A percentile compares a stretch with the other conserved stretches of the same genome.
These are phyloP conservation scores for Zygogramma bicolorata DNA, from an alignment of 2,888 invertebrate species.

Conservation along the genomic window DNA sequence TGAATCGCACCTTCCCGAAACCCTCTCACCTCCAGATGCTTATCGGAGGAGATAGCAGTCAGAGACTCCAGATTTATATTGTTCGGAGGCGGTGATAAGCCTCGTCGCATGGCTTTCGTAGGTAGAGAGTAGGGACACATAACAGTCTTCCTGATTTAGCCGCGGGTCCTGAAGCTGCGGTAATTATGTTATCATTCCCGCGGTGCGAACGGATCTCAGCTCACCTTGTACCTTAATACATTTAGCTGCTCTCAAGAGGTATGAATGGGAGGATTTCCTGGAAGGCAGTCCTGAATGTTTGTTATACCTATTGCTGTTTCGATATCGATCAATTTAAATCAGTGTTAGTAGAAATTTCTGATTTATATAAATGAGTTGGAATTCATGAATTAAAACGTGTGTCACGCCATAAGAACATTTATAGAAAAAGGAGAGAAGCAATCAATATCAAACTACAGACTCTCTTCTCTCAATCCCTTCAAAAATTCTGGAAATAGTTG, in stretches of 20 bases:
- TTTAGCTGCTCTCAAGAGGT: conserved; percentile 1
- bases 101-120: not conserved
- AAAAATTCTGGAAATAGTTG: too few relatives aligned
- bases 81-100: conserved; percentile 9
- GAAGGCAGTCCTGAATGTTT: not conserved
- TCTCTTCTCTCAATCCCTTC: too few relatives aligned
- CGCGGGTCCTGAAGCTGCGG: conserved; percentile 56
- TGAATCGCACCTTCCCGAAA: not conserved
- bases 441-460: too few relatives aligned
- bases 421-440: too few relatives aligned
- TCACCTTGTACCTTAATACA: conserved; percentile 56
- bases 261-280: not conserved
- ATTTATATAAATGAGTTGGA: too few relatives aligned
- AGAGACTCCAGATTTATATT: conserved; percentile 12
- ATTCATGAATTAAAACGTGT: too few relatives aligned
- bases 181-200: conserved; percentile 63
- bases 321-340: too few relatives aligned
- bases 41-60: conserved; percentile 2
- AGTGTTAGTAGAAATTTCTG: too few relatives aligned
- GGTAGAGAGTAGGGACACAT: conserved; percentile 41
- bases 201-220: conserved; percentile 55
- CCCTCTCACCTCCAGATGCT: conserved; percentile 11
- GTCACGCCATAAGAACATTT: too few relatives aligned
- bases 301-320: too few relatives aligned
- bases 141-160: conserved; percentile 61